phyloP scores from a whole-genome alignment of 2,113 vertebrate species.

The crab-eating macaque (Macaca fascicularis) region DNA sequence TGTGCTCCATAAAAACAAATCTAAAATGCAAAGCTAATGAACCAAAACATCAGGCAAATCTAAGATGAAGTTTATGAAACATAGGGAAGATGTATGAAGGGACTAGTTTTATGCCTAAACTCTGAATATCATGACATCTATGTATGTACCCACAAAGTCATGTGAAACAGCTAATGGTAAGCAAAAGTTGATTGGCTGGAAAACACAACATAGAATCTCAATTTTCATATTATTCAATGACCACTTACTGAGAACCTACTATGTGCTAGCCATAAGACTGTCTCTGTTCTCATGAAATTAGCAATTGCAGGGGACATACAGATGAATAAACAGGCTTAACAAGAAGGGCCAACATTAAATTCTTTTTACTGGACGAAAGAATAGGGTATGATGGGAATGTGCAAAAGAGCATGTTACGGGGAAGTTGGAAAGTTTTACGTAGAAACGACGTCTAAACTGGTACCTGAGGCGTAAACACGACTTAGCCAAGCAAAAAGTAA shows the following conservation, averaged over 20 bases:
- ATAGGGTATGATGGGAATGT: accelerated
- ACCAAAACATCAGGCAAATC: neutral
- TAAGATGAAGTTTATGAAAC: neutral
- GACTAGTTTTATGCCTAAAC: neutral
- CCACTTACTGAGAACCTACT: neutral
- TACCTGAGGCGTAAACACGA: neutral
- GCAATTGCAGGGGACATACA: accelerated
- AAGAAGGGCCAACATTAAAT: neutral
- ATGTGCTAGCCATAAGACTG: accelerated
- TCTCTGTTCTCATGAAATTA: neutral
- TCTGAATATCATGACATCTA: neutral
- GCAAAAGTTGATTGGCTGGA: neutral
- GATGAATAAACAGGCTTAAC: too few relatives aligned
- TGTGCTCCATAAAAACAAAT: neutral
- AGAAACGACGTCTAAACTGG: neutral
- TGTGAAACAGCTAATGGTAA: accelerated
- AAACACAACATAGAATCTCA: accelerated
- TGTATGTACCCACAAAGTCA: accelerated
- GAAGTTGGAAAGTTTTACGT: neutral
- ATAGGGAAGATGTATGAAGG: accelerated
- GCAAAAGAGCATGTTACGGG: accelerated
- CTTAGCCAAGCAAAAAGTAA: neutral
- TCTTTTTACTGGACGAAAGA: neutral
- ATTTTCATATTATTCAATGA: neutral
- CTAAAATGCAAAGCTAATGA: neutral